Conservation (phyloP, 2,888 invertebrate genomes). For the Myopa testacea region DNA sequence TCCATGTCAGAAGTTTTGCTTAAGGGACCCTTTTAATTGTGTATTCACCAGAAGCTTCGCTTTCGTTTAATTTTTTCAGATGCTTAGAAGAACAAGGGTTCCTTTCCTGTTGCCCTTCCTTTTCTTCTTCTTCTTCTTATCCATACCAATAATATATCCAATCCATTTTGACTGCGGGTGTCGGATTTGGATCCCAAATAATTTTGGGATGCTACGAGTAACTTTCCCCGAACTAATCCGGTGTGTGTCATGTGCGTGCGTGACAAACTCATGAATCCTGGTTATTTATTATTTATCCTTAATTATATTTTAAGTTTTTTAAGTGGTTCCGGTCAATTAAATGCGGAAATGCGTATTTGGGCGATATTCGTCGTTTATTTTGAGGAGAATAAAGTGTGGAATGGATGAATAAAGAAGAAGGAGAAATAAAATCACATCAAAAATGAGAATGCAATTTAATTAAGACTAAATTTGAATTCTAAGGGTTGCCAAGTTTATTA, state of each 20-base stretch:
- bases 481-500: no score
- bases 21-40: constrained; percentile 29
- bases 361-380: no score
- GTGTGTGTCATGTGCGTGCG: constrained; percentile 45
- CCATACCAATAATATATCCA: not conserved
- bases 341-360: constrained; percentile 53
- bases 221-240: constrained; percentile 1
- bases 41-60: not conserved
- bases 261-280: constrained; percentile 56
- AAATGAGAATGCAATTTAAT: no score
- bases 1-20: constrained; percentile 28
- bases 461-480: no score
- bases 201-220: not conserved
- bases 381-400: not conserved
- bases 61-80: not conserved
- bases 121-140: not conserved
- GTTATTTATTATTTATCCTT: constrained; percentile 59
- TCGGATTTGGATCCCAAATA: constrained; percentile 3
- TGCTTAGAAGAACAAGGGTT: not conserved
- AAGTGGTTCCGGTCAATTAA: constrained; percentile 65
- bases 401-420: not conserved
- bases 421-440: not conserved
- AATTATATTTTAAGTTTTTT: constrained; percentile 53
- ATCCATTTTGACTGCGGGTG: not conserved
- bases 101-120: not conserved